A percentile compares a stretch with the other conserved stretches of the same genome.
phyloP scores from a whole-genome alignment of 2,888 invertebrate species.

The Mesochorus sp. region DNA sequence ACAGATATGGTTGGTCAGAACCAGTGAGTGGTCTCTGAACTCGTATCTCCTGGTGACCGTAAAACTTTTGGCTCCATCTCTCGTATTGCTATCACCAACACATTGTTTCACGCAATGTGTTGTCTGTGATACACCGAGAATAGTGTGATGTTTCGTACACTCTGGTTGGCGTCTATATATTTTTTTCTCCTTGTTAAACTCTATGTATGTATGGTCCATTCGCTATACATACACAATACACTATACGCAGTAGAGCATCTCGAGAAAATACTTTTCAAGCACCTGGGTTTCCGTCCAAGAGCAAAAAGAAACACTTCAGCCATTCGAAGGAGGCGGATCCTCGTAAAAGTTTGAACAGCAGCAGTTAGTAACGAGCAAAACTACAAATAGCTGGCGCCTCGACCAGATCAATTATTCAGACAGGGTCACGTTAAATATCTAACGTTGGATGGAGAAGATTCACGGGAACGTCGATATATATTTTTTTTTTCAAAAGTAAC shows the following conservation, averaged over 20 bases:
- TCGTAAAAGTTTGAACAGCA: slow-evolving; percentile 80
- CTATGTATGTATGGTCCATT: background rate
- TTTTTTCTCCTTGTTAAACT: background rate
- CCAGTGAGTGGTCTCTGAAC: slow-evolving; percentile 56
- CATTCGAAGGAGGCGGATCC: slow-evolving; percentile 61
- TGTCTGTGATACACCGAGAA: slow-evolving; percentile 16
- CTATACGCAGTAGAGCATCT: background rate
- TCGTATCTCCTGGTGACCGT: slow-evolving; percentile 53
- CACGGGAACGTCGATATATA: slow-evolving; percentile 15
- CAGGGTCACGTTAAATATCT: slow-evolving; percentile 78
- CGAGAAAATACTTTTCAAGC: slow-evolving; percentile 54
- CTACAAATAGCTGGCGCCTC: slow-evolving; percentile 79
- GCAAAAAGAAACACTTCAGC: slow-evolving; percentile 64
- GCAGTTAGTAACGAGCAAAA: slow-evolving; percentile 78
- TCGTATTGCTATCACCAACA: slow-evolving; percentile 34
- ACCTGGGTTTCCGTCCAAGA: slow-evolving; percentile 8
- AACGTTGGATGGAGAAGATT: slow-evolving; percentile 55
- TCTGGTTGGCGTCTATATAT: background rate
- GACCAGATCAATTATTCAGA: slow-evolving; percentile 76
- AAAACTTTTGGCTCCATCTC: slow-evolving; percentile 42
- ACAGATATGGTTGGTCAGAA: slow-evolving; percentile 47
- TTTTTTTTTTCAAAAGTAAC: background rate
- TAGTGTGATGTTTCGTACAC: slow-evolving; percentile 10
- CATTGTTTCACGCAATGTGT: slow-evolving; percentile 40
- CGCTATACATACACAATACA: background rate